Conservation (phyloP, 2,797 vertebrate genomes). For the Brachyalestes nurse region DNA sequence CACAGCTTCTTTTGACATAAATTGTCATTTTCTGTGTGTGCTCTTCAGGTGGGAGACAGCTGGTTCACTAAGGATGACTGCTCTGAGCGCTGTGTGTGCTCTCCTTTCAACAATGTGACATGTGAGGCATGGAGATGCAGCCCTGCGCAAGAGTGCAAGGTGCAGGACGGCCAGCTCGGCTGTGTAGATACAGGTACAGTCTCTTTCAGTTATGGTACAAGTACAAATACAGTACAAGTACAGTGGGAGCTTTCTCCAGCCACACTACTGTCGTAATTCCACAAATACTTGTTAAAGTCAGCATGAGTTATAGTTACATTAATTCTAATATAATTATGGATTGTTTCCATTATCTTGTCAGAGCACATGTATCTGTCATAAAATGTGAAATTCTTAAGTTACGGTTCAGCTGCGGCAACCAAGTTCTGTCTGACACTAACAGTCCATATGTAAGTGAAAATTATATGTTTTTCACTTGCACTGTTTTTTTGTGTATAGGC, state of each 20-base stretch:
- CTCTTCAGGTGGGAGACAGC: constrained; percentile 78
- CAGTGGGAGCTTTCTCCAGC: neutral
- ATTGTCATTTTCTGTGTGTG: constrained; percentile 23
- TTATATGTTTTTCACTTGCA: neutral
- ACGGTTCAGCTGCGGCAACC: neutral
- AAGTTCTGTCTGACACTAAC: neutral
- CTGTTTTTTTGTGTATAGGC: constrained; percentile 61
- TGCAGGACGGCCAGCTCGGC: constrained; percentile 82
- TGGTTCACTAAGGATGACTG: constrained; percentile 83
- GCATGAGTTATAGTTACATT: neutral
- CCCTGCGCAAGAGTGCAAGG: constrained; percentile 80
- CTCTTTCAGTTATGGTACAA: neutral
- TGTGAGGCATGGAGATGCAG: constrained; percentile 86
- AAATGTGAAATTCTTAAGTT: neutral
- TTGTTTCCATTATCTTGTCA: neutral
- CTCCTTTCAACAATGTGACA: constrained; percentile 65
- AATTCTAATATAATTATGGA: too few relatives aligned
- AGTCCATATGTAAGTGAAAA: neutral
- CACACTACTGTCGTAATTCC: neutral
- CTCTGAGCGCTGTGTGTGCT: constrained; percentile 83
- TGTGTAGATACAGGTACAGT: constrained; percentile 73
- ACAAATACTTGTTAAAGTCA: neutral
- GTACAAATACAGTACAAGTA: neutral
- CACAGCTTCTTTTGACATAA: neutral
- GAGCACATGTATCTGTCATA: neutral